Evolutionary conservation across 2,888 invertebrate species (phyloP).

Genomic region (Spilosoma lubricipeda): DNA sequence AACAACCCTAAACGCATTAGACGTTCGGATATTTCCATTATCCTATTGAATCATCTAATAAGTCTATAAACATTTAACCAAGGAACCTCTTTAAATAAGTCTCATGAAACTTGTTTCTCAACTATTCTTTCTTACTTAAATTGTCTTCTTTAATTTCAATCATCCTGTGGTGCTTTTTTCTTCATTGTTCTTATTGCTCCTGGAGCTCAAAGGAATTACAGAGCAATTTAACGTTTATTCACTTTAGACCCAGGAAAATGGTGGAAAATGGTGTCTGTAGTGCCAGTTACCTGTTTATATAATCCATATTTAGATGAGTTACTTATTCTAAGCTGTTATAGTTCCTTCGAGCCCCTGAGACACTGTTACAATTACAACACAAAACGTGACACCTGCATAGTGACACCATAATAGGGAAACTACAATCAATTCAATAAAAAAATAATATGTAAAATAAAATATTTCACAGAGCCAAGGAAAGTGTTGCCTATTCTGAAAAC

Average conservation of each 20-base stretch:
- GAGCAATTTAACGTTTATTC: neutral
- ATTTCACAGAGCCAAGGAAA: conserved; percentile 93
- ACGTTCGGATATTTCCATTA: conserved; percentile 4
- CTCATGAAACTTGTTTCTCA: conserved; percentile 37
- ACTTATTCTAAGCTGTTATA: neutral
- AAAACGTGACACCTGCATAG: conserved; percentile 59
- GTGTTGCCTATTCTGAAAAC: conserved; percentile 95
- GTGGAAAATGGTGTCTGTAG: neutral
- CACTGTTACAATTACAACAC: conserved; percentile 67
- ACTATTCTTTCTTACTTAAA: conserved; percentile 39
- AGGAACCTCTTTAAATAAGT: conserved; percentile 23
- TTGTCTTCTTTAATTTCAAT: conserved; percentile 60
- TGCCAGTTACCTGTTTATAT: neutral
- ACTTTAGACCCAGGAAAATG: neutral
- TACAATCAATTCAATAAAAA: conserved; percentile 21
- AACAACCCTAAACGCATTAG: conserved; percentile 33
- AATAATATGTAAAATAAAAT: conserved; percentile 22
- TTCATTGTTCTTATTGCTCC: conserved; percentile 57
- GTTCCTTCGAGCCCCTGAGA: conserved; percentile 44
- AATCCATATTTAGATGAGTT: neutral
- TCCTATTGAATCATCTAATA: conserved; percentile 38
- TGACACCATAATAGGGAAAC: conserved; percentile 26
- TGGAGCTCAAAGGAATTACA: conserved; percentile 12
- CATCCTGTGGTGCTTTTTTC: conserved; percentile 70
- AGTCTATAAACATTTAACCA: conserved; percentile 36